Conservation (phyloP, 1,140 invertebrate species). For the Carcinoscorpius rotundicauda region DNA sequence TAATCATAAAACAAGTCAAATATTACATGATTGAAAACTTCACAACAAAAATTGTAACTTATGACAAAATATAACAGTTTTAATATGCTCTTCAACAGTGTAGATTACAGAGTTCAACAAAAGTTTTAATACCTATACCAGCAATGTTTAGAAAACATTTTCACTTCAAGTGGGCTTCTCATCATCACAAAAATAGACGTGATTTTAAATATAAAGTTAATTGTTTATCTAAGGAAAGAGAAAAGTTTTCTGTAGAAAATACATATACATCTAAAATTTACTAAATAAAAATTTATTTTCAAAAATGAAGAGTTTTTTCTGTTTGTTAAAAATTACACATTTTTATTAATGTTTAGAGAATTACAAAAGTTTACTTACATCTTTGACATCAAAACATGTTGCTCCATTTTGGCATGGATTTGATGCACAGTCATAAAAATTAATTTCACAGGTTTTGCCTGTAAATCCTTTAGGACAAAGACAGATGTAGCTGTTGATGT, state of each 20-base stretch:
- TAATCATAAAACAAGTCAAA: no score
- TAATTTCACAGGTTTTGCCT: conserved; percentile 75
- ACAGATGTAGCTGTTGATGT: conserved; percentile 72
- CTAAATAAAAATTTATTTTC: no score
- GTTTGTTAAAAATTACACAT: conserved; percentile 78
- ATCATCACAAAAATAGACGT: no score
- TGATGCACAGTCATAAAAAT: conserved; percentile 75
- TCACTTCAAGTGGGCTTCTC: no score
- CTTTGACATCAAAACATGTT: conserved; percentile 77
- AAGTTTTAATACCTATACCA: no score
- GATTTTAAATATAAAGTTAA: conserved; percentile 33
- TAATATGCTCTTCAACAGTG: no score
- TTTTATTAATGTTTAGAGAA: conserved; percentile 71
- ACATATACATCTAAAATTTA: no score
- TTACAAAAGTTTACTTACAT: conserved; percentile 57
- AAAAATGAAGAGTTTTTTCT: conserved; percentile 66
- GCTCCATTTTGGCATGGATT: conserved; percentile 78
- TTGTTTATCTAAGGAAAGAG: conserved; percentile 54
- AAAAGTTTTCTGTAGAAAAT: conserved; percentile 63
- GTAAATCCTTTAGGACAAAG: conserved; percentile 73
- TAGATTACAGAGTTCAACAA: no score
- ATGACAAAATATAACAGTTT: no score
- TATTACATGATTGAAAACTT: no score
- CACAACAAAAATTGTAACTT: no score
- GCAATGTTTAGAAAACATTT: no score